phyloP scores from a whole-genome alignment of 2,888 invertebrate genomes.

The Troilus luridus region DNA sequence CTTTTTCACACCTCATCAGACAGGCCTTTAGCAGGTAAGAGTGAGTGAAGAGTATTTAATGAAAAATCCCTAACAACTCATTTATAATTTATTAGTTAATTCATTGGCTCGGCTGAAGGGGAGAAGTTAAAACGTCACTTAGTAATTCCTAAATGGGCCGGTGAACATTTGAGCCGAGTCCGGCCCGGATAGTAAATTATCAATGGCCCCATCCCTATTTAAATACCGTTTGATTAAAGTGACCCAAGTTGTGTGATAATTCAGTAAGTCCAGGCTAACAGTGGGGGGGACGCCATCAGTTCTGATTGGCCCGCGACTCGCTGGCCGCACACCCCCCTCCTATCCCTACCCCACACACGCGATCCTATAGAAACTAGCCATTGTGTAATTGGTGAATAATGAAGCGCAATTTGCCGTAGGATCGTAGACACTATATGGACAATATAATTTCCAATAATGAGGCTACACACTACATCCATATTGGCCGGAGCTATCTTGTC shows the following conservation, averaged over 20 bases:
- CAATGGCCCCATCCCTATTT: conserved; percentile 55
- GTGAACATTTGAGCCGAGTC: conserved; percentile 26
- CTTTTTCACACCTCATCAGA: not conserved
- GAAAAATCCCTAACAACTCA: conserved; percentile 25
- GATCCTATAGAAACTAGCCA: conserved; percentile 54
- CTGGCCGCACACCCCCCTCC: not conserved
- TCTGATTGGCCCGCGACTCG: conserved; percentile 45
- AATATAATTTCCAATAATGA: conserved; percentile 57
- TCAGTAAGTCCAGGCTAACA: conserved; percentile 41
- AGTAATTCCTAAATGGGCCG: conserved; percentile 52
- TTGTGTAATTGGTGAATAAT: conserved; percentile 59
- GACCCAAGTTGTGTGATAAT: conserved; percentile 56
- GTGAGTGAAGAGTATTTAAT: conserved; percentile 2
- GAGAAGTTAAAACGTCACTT: conserved; percentile 56
- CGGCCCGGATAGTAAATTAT: conserved; percentile 43
- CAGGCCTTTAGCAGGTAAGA: not conserved
- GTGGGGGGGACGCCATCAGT: conserved; percentile 47
- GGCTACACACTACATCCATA: conserved; percentile 55
- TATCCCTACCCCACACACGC: not conserved
- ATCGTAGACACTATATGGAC: conserved; percentile 56
- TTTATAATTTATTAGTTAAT: not conserved
- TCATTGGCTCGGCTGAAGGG: not conserved
- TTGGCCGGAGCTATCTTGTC: conserved; percentile 54
- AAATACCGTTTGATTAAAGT: conserved; percentile 58
- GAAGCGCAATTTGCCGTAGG: conserved; percentile 54